phyloP scores from a whole-genome alignment of 2,797 vertebrate species.

The Platyrinchus mystaceus region DNA sequence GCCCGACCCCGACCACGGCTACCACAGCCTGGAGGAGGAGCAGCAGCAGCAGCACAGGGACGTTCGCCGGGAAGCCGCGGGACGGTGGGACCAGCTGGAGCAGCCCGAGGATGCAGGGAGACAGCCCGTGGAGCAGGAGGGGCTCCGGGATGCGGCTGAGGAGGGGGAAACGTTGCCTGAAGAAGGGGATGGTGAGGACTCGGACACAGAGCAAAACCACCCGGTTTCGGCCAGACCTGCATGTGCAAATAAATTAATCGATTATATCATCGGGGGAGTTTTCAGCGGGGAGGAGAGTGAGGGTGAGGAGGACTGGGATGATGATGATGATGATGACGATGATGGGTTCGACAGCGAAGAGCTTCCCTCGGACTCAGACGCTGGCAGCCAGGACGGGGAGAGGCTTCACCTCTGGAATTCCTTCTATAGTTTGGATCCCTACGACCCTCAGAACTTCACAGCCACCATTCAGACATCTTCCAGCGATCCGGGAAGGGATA shows the following conservation, averaged over 20 bases:
- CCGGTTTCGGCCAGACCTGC: conserved; percentile 29
- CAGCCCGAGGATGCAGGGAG: not conserved
- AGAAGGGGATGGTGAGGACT: not conserved
- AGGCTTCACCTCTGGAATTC: conserved; percentile 83
- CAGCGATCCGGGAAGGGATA: not conserved
- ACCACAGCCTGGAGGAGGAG: conserved; percentile 91
- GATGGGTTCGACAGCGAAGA: conserved; percentile 90
- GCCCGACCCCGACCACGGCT: conserved; percentile 88
- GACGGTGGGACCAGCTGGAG: not conserved
- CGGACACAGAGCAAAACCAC: not conserved
- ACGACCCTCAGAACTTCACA: conserved; percentile 88
- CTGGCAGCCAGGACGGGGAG: conserved; percentile 56
- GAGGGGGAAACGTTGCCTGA: not conserved
- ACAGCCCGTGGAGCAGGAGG: not conserved
- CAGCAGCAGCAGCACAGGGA: conserved; percentile 67
- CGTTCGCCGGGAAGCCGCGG: fast-evolving
- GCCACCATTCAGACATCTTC: conserved; percentile 79
- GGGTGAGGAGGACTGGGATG: conserved; percentile 70
- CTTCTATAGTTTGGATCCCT: conserved; percentile 85
- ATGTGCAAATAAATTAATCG: conserved; percentile 90
- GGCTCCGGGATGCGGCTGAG: not conserved
- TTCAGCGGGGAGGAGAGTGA: conserved; percentile 80
- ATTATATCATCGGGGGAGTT: conserved; percentile 90
- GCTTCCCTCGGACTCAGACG: conserved; percentile 73
- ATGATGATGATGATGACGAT: conserved; percentile 62